Evolutionary conservation across 2,888 invertebrate species (phyloP).

Genomic region (Didymodactylos carnosus): DNA sequence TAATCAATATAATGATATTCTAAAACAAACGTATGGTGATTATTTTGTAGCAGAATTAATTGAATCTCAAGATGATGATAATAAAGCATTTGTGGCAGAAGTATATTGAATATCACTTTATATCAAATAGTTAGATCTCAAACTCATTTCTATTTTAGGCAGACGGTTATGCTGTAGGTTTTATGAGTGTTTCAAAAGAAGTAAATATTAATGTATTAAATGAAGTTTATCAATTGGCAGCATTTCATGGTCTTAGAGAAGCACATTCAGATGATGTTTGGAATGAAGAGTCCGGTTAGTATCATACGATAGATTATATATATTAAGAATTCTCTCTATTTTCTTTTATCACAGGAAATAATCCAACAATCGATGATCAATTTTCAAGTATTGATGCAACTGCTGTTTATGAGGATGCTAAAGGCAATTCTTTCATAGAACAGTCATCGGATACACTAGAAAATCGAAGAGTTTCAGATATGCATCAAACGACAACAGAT

Average conservation of each 20-base stretch:
- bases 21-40: slow-evolving; percentile 31
- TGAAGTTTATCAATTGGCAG: slow-evolving; percentile 31
- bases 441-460: too few species aligned
- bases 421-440: too few species aligned
- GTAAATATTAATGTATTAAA: slow-evolving; percentile 30
- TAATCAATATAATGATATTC: slow-evolving; percentile 30
- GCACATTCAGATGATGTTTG: slow-evolving; percentile 21
- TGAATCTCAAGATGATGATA: slow-evolving; percentile 32
- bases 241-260: slow-evolving; percentile 30
- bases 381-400: too few species aligned
- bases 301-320: too few species aligned
- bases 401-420: too few species aligned
- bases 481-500: too few species aligned
- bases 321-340: too few species aligned
- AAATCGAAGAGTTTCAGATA: too few species aligned
- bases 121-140: background rate
- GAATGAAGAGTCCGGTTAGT: too few species aligned
- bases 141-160: slow-evolving; percentile 21
- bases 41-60: slow-evolving; percentile 34
- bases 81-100: slow-evolving; percentile 34
- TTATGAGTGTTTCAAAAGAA: slow-evolving; percentile 32
- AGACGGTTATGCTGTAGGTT: slow-evolving; percentile 31
- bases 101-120: slow-evolving; percentile 17
- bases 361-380: too few species aligned
- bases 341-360: too few species aligned